These are phyloP conservation scores for Euura saliciscinereae DNA, from an alignment of 1,140 invertebrate genomes.

Conservation along the genomic window DNA sequence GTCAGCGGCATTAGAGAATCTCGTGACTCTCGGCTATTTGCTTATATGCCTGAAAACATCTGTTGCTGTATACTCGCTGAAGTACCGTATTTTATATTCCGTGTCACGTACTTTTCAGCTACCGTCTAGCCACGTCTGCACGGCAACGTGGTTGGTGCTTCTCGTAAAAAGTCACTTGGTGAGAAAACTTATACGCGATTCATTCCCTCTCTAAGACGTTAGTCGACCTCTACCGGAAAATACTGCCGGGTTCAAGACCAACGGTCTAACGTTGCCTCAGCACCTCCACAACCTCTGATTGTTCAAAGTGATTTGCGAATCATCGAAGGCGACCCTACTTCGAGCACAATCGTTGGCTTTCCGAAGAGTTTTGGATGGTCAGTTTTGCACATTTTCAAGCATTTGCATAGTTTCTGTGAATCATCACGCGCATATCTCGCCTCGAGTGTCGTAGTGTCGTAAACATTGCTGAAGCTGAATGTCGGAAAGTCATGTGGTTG, in stretches of 20 bases:
- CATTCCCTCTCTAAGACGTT: neutral
- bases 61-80: neutral
- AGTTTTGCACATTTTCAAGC: too few species aligned
- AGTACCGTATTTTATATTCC: neutral
- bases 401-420: neutral
- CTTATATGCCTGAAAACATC: neutral
- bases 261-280: neutral
- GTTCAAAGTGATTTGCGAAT: too few species aligned
- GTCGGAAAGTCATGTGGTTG: neutral
- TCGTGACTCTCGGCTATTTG: neutral
- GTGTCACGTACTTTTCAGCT: neutral
- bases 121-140: neutral
- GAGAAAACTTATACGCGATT: neutral
- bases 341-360: too few species aligned
- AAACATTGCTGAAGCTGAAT: neutral
- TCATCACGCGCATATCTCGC: neutral
- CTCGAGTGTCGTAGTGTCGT: constrained; percentile 3
- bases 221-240: neutral
- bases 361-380: too few species aligned
- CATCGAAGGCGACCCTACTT: too few species aligned
- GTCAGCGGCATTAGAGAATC: constrained; percentile 33
- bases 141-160: neutral
- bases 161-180: neutral
- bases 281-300: too few species aligned
- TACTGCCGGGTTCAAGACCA: neutral